Conservation (phyloP, 2,888 invertebrate genomes). For the Synanthedon formicaeformis region DNA sequence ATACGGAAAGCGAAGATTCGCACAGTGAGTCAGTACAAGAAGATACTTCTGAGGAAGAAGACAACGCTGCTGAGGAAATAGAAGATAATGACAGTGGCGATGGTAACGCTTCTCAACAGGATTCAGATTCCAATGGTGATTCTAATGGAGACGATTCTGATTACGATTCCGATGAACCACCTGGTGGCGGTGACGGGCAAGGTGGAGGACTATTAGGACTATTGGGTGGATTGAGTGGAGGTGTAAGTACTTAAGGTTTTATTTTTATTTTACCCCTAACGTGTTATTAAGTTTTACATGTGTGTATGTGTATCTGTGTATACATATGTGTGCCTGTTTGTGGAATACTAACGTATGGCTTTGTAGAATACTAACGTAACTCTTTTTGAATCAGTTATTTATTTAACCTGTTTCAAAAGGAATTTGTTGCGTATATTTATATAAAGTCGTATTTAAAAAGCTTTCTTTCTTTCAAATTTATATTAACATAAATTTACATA, state of each 20-base stretch:
- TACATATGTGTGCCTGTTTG: too few relatives aligned
- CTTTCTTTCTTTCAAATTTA: too few relatives aligned
- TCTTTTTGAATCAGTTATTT: too few relatives aligned
- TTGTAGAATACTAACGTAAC: too few relatives aligned
- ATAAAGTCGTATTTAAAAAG: too few relatives aligned
- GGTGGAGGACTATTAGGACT: slow-evolving; percentile 60
- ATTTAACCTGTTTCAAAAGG: too few relatives aligned
- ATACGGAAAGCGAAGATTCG: slow-evolving; percentile 11
- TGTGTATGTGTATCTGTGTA: too few relatives aligned
- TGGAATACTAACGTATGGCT: too few relatives aligned
- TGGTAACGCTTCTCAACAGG: slow-evolving; percentile 24
- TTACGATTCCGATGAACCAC: slow-evolving; percentile 51
- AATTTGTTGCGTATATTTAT: too few relatives aligned
- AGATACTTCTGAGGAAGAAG: slow-evolving; percentile 13
- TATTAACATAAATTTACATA: too few relatives aligned
- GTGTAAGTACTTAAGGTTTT: slow-evolving; percentile 32
- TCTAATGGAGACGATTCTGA: slow-evolving; percentile 24
- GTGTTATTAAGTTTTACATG: too few relatives aligned
- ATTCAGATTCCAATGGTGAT: slow-evolving; percentile 21
- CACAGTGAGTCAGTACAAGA: slow-evolving; percentile 14
- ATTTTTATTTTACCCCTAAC: neutral
- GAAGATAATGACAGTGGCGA: slow-evolving; percentile 14
- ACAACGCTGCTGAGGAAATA: slow-evolving; percentile 29
- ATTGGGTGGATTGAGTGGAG: slow-evolving; percentile 55
- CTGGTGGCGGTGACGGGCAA: slow-evolving; percentile 49